Percentiles rank a stretch among this genome's conserved stretches.
Conservation (phyloP, 2,797 vertebrate species). For the Apodemus agrarius region DNA sequence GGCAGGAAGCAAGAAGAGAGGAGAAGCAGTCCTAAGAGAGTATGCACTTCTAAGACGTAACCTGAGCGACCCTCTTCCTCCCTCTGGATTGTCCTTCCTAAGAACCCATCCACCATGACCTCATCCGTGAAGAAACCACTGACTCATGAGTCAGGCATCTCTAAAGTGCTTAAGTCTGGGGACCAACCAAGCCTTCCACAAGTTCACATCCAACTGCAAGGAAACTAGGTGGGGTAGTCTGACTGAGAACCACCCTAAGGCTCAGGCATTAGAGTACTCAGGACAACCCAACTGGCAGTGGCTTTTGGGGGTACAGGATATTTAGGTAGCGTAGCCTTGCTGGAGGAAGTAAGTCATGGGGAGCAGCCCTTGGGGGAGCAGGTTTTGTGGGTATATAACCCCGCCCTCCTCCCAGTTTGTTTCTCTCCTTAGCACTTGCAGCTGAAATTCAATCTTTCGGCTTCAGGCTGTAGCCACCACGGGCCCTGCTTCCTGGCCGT, state of each 20-base stretch:
- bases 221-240: no score
- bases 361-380: fast-evolving
- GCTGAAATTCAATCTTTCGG: not conserved
- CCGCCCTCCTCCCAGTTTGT: not conserved
- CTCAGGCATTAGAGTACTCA: not conserved
- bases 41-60: not conserved
- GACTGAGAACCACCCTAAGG: not conserved
- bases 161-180: not conserved
- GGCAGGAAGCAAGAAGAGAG: not conserved
- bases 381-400: not conserved
- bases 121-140: not conserved
- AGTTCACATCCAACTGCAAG: not conserved
- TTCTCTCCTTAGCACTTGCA: not conserved
- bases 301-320: not conserved
- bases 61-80: not conserved
- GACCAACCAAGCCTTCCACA: not conserved
- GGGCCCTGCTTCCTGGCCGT: not conserved
- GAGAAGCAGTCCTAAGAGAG: not conserved
- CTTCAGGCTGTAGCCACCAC: not conserved
- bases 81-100: not conserved
- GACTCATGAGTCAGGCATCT: not conserved
- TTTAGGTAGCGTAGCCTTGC: not conserved
- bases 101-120: not conserved
- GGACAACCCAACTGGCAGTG: not conserved
- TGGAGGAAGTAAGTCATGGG: not conserved